Evolutionary conservation across 2,888 invertebrate genomes (phyloP), one percentile per base, ranked within the genome.

Genomic region (Cristatella mucedo): DNA sequence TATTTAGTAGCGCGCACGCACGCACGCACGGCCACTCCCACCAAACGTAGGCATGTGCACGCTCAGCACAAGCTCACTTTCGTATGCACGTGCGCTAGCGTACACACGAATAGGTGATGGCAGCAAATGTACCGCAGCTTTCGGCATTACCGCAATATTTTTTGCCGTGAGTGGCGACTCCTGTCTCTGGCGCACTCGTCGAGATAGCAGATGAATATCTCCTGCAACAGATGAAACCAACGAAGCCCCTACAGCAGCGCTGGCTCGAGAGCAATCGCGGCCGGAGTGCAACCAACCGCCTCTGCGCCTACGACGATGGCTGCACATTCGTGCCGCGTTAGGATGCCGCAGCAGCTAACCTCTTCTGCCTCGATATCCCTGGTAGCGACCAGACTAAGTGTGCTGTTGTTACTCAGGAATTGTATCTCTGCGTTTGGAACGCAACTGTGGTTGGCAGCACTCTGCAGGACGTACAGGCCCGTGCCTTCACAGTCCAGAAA

Each of bases 401-500:
- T 80, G 44, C 56, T 57, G 62, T 84, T 82, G 33, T 82, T 82
- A 53, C 80, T 75, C 0, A 81, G 78, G 61, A 87, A 93, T 18
- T 78, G 75, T 0, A 81, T 76, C 57, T 80, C 77, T 0, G 86
- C 84, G 63, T 89, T 91, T 0, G 91, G 87, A 1, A 71, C 63
- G 57, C 93, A 93, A 53, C 83, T 87, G 66, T 93, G 93, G 68
- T 93, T 93, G 49, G 81, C 78, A 31, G 80, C 73, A 58, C 87
- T 86, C 60, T 91, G 89, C n/a, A 82, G 58, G 19, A 71, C 65
- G 63, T 80, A 93, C 1, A 93, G 68, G 0, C 83, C 91, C 1
- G 85, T 83, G 0, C 91, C 91, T 72, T 91, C 91, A 49, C 80
- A 83, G 65, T 89, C 83, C 15, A 89, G 67, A 65, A 89, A 91